Percentiles rank a stretch among this genome's conserved stretches.
Evolutionary conservation across 64 coral and sea anemone species (phyloP).

Genomic region (Pocillopora damicornis): DNA sequence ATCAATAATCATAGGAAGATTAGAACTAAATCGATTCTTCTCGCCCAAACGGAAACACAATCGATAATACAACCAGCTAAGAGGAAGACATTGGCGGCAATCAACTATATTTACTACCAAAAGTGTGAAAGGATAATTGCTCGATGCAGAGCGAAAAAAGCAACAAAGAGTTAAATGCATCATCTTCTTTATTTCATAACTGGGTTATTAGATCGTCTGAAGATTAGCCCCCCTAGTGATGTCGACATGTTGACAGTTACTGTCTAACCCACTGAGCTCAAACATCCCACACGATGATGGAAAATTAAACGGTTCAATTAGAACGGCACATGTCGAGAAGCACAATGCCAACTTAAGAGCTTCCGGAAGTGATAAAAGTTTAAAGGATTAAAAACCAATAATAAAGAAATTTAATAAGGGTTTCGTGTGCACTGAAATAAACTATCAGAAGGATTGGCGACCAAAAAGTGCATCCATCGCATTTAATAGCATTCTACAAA

Average conservation of each 20-base stretch:
- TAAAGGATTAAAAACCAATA: slow-evolving; percentile 32
- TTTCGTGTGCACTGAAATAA: not conserved
- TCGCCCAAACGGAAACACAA: not conserved
- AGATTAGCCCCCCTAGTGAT: not conserved
- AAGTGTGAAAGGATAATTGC: not conserved
- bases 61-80: not conserved
- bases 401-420: slow-evolving; percentile 24
- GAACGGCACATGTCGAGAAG: not conserved
- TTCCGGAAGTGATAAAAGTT: slow-evolving; percentile 19
- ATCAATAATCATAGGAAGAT: not conserved
- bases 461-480: no score
- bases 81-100: not conserved
- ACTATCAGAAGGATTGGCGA: no score
- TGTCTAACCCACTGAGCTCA: not conserved
- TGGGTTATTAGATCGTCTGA: slow-evolving; percentile 11
- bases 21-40: not conserved
- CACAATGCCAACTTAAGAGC: slow-evolving; percentile 16
- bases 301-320: slow-evolving; percentile 1
- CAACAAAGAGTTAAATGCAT: not conserved
- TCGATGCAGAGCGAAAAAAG: not conserved
- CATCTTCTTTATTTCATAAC: not conserved
- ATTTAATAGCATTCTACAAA: no score
- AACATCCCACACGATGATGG: slow-evolving; percentile 23
- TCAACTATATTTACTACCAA: not conserved
- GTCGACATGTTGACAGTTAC: slow-evolving; percentile 16